These are phyloP conservation scores for Emydocephalus ijimae DNA, from an alignment of 2,113 vertebrate species.

Conservation along the genomic window DNA sequence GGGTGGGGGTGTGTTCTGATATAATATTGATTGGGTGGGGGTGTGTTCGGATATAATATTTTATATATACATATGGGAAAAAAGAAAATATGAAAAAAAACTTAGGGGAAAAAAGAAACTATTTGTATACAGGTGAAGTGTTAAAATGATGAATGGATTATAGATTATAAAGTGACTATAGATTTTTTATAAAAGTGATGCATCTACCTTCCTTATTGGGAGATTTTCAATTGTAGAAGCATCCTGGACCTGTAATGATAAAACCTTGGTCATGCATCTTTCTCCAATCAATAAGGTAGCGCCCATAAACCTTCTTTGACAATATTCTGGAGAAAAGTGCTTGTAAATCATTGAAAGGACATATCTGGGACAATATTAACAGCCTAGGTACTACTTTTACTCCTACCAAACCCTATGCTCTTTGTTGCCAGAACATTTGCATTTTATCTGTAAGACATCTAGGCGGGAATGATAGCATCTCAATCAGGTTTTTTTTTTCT, in stretches of 20 bases:
- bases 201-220: background rate
- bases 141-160: background rate
- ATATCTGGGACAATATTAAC: background rate
- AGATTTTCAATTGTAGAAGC: background rate
- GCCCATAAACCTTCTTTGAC: constrained; percentile 13
- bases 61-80: too few relatives aligned
- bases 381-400: constrained; percentile 5
- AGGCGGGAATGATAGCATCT: background rate
- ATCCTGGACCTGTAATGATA: constrained; percentile 1
- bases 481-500: background rate
- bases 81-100: too few relatives aligned
- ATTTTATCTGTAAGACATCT: constrained; percentile 19
- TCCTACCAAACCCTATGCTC: background rate
- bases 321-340: background rate
- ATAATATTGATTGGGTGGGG: too few relatives aligned
- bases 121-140: background rate
- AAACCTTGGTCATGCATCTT: background rate
- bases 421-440: constrained; percentile 19
- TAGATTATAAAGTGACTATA: background rate
- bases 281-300: background rate
- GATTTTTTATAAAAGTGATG: background rate
- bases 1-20: too few relatives aligned
- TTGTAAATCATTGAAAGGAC: constrained; percentile 19
- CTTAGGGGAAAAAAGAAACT: background rate
- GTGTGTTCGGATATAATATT: too few relatives aligned